Percentiles rank a stretch among this genome's conserved stretches.
phyloP scores from a whole-genome alignment of 2,888 invertebrate genomes.

The Drosophila anceps region DNA sequence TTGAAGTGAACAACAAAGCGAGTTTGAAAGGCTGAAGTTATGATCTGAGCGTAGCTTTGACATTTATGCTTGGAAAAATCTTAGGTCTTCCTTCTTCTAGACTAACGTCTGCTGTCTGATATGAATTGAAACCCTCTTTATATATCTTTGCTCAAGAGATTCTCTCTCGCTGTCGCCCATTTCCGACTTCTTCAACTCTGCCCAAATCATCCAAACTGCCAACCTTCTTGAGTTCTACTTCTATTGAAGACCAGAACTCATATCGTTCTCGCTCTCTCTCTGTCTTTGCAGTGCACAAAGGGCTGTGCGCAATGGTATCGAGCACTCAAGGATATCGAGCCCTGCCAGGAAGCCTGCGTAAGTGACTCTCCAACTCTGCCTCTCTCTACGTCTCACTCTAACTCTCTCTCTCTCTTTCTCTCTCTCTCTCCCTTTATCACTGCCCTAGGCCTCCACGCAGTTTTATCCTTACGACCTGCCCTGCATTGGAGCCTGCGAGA shows the following conservation, averaged over 20 bases:
- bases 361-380: slow-evolving; percentile 86
- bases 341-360: slow-evolving; percentile 93
- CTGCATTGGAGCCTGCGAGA: slow-evolving; percentile 83
- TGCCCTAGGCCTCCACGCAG: slow-evolving; percentile 70
- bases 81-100: no score
- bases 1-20: not conserved
- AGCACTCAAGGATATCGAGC: slow-evolving; percentile 88
- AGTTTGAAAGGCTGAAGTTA: not conserved
- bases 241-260: no score
- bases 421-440: no score
- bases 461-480: slow-evolving; percentile 82
- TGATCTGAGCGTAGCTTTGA: no score
- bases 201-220: no score
- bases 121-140: no score
- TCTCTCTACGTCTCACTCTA: not conserved
- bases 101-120: no score
- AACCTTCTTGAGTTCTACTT: no score
- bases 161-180: no score
- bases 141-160: no score
- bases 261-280: not conserved
- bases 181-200: no score
- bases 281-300: slow-evolving; percentile 88
- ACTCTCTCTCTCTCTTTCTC: not conserved
- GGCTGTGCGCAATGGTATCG: slow-evolving; percentile 93
- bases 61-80: no score